Percentiles rank a stretch among this genome's conserved stretches.
These are phyloP conservation scores for Drosophila colorata DNA, from an alignment of 2,888 invertebrate species.

Conservation along the genomic window DNA sequence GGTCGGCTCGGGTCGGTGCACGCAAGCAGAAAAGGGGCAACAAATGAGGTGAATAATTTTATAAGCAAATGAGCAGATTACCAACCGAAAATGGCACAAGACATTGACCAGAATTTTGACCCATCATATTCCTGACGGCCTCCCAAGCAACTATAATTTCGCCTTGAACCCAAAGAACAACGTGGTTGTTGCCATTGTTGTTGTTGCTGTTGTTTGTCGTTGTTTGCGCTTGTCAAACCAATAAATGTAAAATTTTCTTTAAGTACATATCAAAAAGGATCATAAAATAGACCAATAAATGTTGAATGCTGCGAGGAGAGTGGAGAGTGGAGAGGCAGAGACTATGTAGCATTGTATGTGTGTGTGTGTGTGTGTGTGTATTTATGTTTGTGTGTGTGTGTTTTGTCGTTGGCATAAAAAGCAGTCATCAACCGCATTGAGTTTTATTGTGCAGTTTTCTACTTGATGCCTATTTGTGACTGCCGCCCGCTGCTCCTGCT, in stretches of 20 bases:
- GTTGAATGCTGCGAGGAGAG: constrained; percentile 51
- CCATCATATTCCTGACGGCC: constrained; percentile 53
- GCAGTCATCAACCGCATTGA: constrained; percentile 65
- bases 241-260: constrained; percentile 81
- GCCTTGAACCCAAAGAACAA: constrained; percentile 24
- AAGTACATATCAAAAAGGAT: constrained; percentile 81
- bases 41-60: constrained; percentile 84
- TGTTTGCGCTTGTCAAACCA: constrained; percentile 71
- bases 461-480: constrained; percentile 58
- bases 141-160: constrained; percentile 35
- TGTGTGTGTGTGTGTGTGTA: constrained; percentile 1
- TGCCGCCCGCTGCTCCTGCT: not conserved
- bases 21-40: constrained; percentile 80
- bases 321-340: constrained; percentile 1
- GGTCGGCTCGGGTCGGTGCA: constrained; percentile 34
- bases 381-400: constrained; percentile 20
- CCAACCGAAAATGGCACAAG: constrained; percentile 74
- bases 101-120: constrained; percentile 62
- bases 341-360: constrained; percentile 1
- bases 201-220: constrained; percentile 32
- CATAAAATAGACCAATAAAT: constrained; percentile 83
- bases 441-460: constrained; percentile 74
- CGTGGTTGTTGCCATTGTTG: constrained; percentile 26
- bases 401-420: constrained; percentile 58
- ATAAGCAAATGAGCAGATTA: constrained; percentile 81